Percentiles rank a stretch among this genome's conserved stretches.
Conservation (phyloP, 2,113 vertebrate species). For the Cichladusa arquata region DNA sequence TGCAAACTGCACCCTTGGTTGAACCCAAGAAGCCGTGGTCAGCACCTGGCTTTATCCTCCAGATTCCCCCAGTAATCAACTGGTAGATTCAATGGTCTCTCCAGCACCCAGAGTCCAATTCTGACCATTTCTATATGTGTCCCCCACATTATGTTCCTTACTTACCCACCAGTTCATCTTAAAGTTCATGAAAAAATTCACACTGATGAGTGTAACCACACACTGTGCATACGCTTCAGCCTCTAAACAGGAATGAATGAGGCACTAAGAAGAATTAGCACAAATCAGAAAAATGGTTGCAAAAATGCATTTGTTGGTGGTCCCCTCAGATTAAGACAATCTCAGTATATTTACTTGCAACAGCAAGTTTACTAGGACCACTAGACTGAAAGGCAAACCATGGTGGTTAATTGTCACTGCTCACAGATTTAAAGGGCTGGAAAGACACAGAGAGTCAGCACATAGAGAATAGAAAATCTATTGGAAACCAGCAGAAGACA, state of each 20-base stretch:
- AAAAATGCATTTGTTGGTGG: background rate
- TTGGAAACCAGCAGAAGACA: background rate
- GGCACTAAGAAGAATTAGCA: background rate
- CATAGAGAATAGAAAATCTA: background rate
- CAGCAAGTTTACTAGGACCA: background rate
- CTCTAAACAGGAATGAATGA: background rate
- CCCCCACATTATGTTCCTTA: background rate
- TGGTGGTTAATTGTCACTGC: background rate
- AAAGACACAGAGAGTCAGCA: background rate
- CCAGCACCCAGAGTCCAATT: background rate
- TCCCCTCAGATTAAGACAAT: background rate
- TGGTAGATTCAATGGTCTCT: background rate
- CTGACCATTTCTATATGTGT: background rate
- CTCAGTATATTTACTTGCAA: background rate
- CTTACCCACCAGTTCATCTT: accelerated
- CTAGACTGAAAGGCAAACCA: background rate
- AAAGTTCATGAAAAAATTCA: background rate
- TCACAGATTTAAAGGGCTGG: background rate
- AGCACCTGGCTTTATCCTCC: background rate
- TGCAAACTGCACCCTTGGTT: accelerated
- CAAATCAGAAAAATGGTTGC: background rate
- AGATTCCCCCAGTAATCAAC: background rate
- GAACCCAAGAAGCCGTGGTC: background rate
- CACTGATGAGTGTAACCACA: accelerated
- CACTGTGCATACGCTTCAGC: background rate